Evolutionary conservation across 1,140 invertebrate species (phyloP).

Genomic region (Camponotus vicinus): DNA sequence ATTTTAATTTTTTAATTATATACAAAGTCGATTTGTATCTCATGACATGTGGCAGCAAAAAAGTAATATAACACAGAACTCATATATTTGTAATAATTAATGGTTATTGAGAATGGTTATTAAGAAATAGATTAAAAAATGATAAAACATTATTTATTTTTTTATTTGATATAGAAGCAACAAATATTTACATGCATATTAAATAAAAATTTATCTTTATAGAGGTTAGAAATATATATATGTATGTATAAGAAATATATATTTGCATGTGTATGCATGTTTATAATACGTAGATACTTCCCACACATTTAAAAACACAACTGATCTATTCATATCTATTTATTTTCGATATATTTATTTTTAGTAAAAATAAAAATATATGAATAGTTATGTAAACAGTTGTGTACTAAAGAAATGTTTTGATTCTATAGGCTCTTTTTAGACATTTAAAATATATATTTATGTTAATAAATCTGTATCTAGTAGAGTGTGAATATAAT

Average conservation of each 20-base stretch:
- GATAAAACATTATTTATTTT: neutral
- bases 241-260: neutral
- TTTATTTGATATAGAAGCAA: neutral
- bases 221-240: conserved; percentile 47
- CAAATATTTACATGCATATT: neutral
- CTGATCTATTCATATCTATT: neutral
- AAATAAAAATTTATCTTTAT: neutral
- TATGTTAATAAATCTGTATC: neutral
- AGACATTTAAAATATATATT: neutral
- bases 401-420: neutral
- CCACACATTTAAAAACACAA: neutral
- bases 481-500: conserved; percentile 1
- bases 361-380: neutral
- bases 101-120: neutral
- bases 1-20: neutral
- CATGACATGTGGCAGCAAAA: conserved; percentile 18
- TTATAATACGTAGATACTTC: neutral
- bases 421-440: neutral
- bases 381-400: neutral
- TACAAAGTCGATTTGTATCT: neutral
- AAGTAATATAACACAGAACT: neutral
- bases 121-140: neutral
- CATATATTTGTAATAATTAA: neutral
- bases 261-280: neutral
- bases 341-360: neutral